These are phyloP conservation scores for Sebastes miniatus DNA, from an alignment of 2,797 vertebrate species.

Conservation along the genomic window DNA sequence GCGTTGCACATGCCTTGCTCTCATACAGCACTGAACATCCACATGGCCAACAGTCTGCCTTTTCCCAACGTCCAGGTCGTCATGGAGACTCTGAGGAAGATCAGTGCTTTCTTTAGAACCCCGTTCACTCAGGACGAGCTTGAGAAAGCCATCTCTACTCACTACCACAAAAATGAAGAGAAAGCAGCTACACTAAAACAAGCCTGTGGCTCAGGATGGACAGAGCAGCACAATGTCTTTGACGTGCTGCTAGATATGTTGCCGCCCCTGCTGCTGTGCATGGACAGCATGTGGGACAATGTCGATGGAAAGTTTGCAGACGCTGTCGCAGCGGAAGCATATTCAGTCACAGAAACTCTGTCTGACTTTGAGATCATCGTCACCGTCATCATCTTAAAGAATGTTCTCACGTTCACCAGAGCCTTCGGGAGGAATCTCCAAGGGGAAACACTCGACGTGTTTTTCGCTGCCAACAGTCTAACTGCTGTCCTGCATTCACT, in stretches of 20 bases:
- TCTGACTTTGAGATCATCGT: constrained; percentile 93
- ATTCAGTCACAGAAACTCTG: constrained; percentile 86
- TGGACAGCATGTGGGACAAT: constrained; percentile 88
- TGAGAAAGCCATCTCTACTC: constrained; percentile 80
- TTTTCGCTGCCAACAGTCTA: constrained; percentile 92
- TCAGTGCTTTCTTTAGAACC: constrained; percentile 83
- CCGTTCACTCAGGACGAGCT: constrained; percentile 83
- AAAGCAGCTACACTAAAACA: constrained; percentile 83
- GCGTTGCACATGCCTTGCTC: constrained; percentile 90
- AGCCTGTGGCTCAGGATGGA: constrained; percentile 85
- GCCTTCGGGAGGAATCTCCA: constrained; percentile 96
- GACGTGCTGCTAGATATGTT: constrained; percentile 90
- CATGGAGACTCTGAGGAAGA: constrained; percentile 88
- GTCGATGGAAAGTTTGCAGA: constrained; percentile 71
- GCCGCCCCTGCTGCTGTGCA: constrained; percentile 87
- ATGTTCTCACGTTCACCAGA: constrained; percentile 91
- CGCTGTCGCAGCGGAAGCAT: constrained; percentile 75
- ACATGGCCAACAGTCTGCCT: constrained; percentile 91
- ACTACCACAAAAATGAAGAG: constrained; percentile 86
- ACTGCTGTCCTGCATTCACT: constrained; percentile 93
- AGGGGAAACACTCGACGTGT: constrained; percentile 90
- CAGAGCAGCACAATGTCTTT: constrained; percentile 88
- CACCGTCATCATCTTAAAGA: constrained; percentile 91
- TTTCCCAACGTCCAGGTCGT: constrained; percentile 88
- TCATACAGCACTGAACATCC: constrained; percentile 89